Evolutionary conservation across 2,888 invertebrate genomes (phyloP), one percentile per base, ranked within the genome.

Genomic region (Callimorpha dominula): DNA sequence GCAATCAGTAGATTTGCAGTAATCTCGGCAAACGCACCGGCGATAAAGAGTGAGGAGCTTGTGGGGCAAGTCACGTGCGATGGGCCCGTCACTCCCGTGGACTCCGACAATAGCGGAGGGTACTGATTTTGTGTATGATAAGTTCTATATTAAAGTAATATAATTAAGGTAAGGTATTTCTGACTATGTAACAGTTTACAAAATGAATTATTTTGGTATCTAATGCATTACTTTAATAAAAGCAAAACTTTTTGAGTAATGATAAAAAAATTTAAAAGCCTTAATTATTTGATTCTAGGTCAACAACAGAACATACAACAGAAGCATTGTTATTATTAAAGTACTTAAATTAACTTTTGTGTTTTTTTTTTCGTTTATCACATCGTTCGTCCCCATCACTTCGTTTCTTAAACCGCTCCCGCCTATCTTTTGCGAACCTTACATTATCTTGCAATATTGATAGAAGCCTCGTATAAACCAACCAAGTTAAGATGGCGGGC

Each of bases 1-100:
- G 88, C 90, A 90, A 91, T 93, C 90, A 89, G 90, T 90, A 90
- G 92, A 92, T 91, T 92, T 89, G 89, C 89, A 83, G 88, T 93
- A 94, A 94, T 93, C 94, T 93, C 86, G 69, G 88, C 88, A 88
- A 91, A 90, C 90, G 87, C 87, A 86, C 78, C 80, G 86, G 77
- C 84, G 90, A 92, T 92, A 90, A 90, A 90, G 86, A 85, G 81
- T 83, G 78, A 76, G 80, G 70, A 64, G 75, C 20, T 71, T 64
- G 66, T 77, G 88, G 87, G 14, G 0, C 75, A 85, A 86, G 86
- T 20, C 20, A 82, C 4, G 64, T 76, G 84, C 76, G 70, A 49
- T 52, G 17, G 9, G 66, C 46, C 12, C 14, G 43, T 67, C 40
- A 12, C n/a, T 54, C 9, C 40, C 50, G 8, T 42, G 14, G 14